These are phyloP conservation scores for Tauraco erythrolophus DNA, from an alignment of 2,113 vertebrate species.

Conservation along the genomic window DNA sequence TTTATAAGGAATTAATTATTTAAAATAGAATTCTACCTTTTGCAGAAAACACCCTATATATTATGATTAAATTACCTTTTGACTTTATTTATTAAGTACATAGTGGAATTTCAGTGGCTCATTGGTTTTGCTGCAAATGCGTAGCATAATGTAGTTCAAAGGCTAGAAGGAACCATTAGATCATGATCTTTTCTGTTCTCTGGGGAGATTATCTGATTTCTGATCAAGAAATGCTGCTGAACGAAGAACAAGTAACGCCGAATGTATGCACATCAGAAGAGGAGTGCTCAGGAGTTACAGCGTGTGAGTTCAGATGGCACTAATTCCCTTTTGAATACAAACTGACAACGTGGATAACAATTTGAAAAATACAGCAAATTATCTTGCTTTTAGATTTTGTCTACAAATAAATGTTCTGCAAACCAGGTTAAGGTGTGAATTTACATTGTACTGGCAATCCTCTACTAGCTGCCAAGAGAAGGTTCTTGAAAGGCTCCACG, in stretches of 20 bases:
- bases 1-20: neutral
- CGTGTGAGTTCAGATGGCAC: neutral
- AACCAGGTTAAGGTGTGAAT: neutral
- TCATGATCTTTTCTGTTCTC: neutral
- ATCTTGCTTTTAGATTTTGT: neutral
- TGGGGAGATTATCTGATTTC: too few species aligned
- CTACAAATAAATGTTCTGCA: fast-evolving
- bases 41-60: neutral
- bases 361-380: neutral
- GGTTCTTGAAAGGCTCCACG: fast-evolving
- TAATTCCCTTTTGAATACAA: neutral
- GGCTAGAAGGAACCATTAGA: neutral
- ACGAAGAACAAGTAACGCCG: fast-evolving
- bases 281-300: neutral
- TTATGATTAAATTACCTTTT: neutral
- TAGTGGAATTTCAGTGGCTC: neutral
- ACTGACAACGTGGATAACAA: neutral
- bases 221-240: neutral
- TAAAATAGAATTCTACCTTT: neutral
- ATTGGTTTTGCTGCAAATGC: neutral
- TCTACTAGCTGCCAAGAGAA: neutral
- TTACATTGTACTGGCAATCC: neutral
- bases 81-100: neutral
- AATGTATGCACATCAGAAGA: neutral
- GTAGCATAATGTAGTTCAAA: neutral